Evolutionary conservation across 2,888 invertebrate genomes (phyloP).

Genomic region (Ormyrus pomaceus): DNA sequence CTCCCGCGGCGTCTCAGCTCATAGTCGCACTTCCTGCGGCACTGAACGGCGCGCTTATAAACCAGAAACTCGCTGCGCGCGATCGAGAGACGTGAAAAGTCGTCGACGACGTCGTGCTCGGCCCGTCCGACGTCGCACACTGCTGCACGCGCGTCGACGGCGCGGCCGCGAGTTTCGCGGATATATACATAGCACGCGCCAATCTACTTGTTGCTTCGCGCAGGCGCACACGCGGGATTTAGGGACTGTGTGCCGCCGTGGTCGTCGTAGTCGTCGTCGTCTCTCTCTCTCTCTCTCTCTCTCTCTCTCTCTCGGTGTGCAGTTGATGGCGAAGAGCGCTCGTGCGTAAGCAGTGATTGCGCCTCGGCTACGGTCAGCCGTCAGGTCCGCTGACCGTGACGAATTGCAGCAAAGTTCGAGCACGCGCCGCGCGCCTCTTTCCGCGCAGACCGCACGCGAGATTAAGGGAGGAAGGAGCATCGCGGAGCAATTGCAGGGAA

Average conservation of each 20-base stretch:
- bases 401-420: conserved; percentile 10
- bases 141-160: conserved; percentile 21
- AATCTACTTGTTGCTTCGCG: conserved; percentile 44
- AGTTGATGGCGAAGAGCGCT: too few species aligned
- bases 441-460: background rate
- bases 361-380: conserved; percentile 47
- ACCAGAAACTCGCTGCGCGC: too few species aligned
- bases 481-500: background rate
- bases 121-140: conserved; percentile 44
- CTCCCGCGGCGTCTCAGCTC: too few species aligned
- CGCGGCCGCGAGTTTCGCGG: conserved; percentile 22
- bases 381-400: conserved; percentile 30
- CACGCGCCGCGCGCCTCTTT: background rate
- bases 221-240: conserved; percentile 17
- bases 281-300: too few species aligned
- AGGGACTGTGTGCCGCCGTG: too few species aligned
- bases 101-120: too few species aligned
- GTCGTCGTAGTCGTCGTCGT: background rate
- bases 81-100: too few species aligned
- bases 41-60: too few species aligned
- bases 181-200: conserved; percentile 10
- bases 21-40: too few species aligned
- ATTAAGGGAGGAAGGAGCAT: conserved; percentile 7
- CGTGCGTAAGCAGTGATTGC: conserved; percentile 43
- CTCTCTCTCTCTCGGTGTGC: too few species aligned